Evolutionary conservation across 64 coral and sea anemone genomes (phyloP), one percentile per base, ranked within the genome.

Genomic region (Hydrozoanthus tunicans): DNA sequence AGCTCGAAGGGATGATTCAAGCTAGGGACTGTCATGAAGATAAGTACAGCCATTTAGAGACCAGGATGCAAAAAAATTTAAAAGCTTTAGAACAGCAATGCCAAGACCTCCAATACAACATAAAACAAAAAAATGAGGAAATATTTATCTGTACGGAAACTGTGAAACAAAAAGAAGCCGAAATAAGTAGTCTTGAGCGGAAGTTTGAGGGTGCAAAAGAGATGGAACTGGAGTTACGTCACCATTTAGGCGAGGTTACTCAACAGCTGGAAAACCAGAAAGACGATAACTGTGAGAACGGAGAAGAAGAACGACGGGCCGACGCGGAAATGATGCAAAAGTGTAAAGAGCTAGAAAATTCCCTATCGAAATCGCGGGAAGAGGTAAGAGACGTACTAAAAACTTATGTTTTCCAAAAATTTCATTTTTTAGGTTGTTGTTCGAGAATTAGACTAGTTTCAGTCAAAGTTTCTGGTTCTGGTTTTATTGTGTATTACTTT

Each of bases 161-260:
- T 64, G 75, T 91, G 53, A 93, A 91, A 24, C 68, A 93, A 58
- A 96, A 85, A 53, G 82, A 86, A 65, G 63, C 53, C 3, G 92
- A 96, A 78, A 15, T 96, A 6, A 67, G 69, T 59, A 96, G 76
- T 53, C 63, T 96, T 5, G 94, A 93, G 58, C 68, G 69, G 20
- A 96, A 96, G 81, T 93, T 79, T 24, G 88, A 77, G 9, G 86
- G 80, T 43, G 83, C 86, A 6, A 89, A 91, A 17, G 94, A 96
- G 20, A 93, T 96, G 3, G 94, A 96, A 70, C 92, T 93, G 5
- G 92, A 96, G 43, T 68, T 96, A 9, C 81, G 94, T 79, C 94
- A 96, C 52, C 92, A 96, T 51, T 72, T 96, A 7, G 94, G 94
- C n/a, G 94, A 96, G 74, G 81, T 96, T 15, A 96, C 94, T 51